Base-by-base conservation (phyloP, 2,113 vertebrate genomes). In the Xyliphius kryptos region DNA sequence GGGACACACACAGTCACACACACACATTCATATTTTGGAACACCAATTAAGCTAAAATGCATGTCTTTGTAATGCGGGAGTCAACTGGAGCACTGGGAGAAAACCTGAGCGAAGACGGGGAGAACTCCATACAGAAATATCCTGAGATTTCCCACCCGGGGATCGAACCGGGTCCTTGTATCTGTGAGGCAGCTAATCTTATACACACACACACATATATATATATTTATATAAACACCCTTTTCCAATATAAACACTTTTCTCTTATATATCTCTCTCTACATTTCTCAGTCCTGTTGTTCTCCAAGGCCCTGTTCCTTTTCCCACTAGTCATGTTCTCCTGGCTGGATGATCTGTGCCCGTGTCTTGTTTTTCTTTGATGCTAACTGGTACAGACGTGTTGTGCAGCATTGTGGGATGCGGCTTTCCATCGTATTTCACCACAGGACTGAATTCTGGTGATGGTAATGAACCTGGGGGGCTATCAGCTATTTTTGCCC, bases 301-400 rank as follows among this genome's bases (percentile, higher is more conserved):
- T 74, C 78, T 77, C 70, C 32, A 76, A 77, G 81, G 80, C 77
- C 73, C 81, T 81, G 81, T 81, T 83, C 77, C 77, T 82, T 80
- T 79, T 82, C 81, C 85, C 83, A 85, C 81, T 79, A 85, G 85
- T 84, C 79, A 82, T 83, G 81, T 87, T 85, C 81, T 85, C 82
- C 83, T 85, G 82, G 81, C 83, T 83, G 84, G 82, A 83, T 82
- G 83, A 87, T 83, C 80, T 81, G 80, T 80, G 79, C 78, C 77
- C 74, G 80, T 85, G 82, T 85, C 85, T 81, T 83, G 85, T 83
- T 80, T 85, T 79, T 83, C 73, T 77, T 83, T 87, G 83, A 87
- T 68, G 81, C 77, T 87, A 87, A 87, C 80, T 77, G 81, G 66
- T 74, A 73, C 57, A 66, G 85, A 85, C 82, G 66, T 81, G 61